A percentile compares a stretch with the other conserved stretches of the same genome.
phyloP scores from a whole-genome alignment of 2,113 vertebrate species.

The Protobothrops flavoviridis region DNA sequence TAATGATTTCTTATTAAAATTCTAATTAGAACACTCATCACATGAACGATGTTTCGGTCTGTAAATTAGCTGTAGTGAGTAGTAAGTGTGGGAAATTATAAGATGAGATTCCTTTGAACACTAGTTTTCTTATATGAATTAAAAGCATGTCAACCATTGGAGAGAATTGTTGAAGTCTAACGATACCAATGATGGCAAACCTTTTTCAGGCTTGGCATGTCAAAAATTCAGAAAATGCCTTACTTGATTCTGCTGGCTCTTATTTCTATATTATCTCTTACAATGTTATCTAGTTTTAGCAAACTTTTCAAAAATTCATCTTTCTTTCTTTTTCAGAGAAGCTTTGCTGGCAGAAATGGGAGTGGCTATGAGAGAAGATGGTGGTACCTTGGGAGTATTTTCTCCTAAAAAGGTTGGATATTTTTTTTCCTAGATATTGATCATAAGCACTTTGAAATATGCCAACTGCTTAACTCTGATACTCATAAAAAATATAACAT shows the following conservation, averaged over 20 bases:
- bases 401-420: constrained; percentile 94
- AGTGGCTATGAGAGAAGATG: constrained; percentile 95
- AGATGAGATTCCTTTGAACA: not conserved
- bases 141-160: not conserved
- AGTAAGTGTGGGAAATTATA: not conserved
- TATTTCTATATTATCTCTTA: not conserved
- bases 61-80: not conserved
- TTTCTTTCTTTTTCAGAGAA: constrained; percentile 76
- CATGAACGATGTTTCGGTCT: not conserved
- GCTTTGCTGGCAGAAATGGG: constrained; percentile 97
- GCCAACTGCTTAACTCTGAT: not conserved
- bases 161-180: not conserved
- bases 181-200: not conserved
- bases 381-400: constrained; percentile 94
- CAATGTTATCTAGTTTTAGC: not conserved
- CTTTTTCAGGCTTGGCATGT: not conserved
- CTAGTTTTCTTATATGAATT: not conserved
- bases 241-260: not conserved
- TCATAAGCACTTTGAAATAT: not conserved
- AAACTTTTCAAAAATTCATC: not conserved
- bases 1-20: not conserved
- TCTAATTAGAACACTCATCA: not conserved
- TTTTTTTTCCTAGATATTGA: not conserved
- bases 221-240: not conserved
- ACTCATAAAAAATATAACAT: not conserved